Evolutionary conservation across 2,797 vertebrate genomes (phyloP).

Genomic region (Tamandua tetradactyla): DNA sequence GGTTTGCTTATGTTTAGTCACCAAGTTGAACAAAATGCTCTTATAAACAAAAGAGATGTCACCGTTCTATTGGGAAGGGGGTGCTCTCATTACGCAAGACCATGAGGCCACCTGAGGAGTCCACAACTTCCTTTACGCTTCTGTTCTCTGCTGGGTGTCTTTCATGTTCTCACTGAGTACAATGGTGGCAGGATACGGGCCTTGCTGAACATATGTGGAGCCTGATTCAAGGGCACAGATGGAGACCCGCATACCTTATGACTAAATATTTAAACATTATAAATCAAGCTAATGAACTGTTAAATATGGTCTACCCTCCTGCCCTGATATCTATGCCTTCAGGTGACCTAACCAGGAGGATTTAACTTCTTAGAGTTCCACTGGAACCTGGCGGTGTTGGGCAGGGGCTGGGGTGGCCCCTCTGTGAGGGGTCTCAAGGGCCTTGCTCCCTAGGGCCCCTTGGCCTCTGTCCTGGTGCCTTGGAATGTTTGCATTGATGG

Average conservation of each 20-base stretch:
- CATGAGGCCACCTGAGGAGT: background rate
- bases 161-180: background rate
- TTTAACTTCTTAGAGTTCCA: background rate
- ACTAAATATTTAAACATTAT: conserved; percentile 28
- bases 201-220: background rate
- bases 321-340: conserved; percentile 14
- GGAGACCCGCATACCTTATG: background rate
- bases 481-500: background rate
- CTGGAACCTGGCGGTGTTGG: background rate
- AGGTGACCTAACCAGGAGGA: background rate
- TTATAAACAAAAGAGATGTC: background rate
- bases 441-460: too few species aligned
- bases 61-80: background rate
- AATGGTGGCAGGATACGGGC: background rate
- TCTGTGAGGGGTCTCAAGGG: background rate
- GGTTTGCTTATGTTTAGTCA: background rate
- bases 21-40: background rate
- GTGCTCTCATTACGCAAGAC: background rate
- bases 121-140: background rate
- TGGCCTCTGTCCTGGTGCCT: too few species aligned
- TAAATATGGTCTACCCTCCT: background rate
- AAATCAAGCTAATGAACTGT: conserved; percentile 44
- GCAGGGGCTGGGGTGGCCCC: background rate
- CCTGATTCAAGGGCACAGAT: background rate
- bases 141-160: background rate